Conservation (phyloP, 2,888 invertebrate genomes). For the Caenorhabditis zanzibari region DNA sequence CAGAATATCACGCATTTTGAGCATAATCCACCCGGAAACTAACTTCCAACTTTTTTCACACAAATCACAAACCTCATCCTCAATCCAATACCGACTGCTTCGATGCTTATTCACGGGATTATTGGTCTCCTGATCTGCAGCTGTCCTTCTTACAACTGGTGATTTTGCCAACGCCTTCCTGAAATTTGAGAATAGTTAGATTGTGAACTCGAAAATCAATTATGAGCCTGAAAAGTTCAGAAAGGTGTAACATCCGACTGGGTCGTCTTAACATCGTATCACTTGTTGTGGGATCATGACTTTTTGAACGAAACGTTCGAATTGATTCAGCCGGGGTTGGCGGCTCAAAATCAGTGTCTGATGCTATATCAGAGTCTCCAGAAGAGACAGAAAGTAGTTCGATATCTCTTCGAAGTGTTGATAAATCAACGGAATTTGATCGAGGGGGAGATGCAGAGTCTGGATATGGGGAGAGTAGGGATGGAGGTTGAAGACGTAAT, state of each 20-base stretch:
- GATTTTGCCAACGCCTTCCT: constrained; percentile 83
- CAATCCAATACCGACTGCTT: constrained; percentile 82
- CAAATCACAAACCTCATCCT: constrained; percentile 76
- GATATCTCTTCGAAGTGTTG: constrained; percentile 81
- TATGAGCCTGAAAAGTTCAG: constrained; percentile 81
- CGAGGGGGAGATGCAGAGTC: constrained; percentile 78
- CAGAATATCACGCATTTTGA: no score
- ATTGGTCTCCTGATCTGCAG: constrained; percentile 79
- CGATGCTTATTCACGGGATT: constrained; percentile 80
- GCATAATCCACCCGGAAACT: constrained; percentile 10
- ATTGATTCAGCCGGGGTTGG: constrained; percentile 81
- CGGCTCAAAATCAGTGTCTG: constrained; percentile 78
- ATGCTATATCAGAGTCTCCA: constrained; percentile 78
- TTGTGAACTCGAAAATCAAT: constrained; percentile 71
- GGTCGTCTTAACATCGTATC: constrained; percentile 78
- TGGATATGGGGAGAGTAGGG: constrained; percentile 71
- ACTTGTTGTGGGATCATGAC: constrained; percentile 80
- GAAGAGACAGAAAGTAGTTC: constrained; percentile 81
- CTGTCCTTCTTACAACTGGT: constrained; percentile 82
- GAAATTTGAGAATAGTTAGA: constrained; percentile 54
- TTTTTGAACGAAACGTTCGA: constrained; percentile 79
- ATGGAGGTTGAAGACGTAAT: constrained; percentile 70
- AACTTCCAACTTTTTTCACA: not conserved
- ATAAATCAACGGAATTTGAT: constrained; percentile 82
- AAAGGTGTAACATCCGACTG: constrained; percentile 81